Evolutionary conservation across 2,797 vertebrate genomes (phyloP).

Genomic region (Liparis tanakae): DNA sequence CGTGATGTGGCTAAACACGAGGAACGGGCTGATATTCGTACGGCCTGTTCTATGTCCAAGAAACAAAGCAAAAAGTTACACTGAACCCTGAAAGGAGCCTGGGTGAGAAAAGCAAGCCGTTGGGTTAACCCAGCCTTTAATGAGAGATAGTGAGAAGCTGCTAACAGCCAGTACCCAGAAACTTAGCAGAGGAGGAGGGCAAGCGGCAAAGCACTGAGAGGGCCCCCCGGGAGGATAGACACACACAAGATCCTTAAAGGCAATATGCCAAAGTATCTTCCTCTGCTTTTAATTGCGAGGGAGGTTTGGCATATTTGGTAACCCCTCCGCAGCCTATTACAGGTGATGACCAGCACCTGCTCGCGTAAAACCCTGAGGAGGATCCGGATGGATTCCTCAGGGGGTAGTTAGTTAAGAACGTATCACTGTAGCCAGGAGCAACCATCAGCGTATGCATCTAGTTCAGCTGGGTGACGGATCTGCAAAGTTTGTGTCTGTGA

Average conservation of each 20-base stretch:
- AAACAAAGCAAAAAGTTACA: constrained; percentile 62
- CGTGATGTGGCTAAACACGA: constrained; percentile 30
- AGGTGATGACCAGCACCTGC: constrained; percentile 80
- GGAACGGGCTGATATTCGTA: constrained; percentile 31
- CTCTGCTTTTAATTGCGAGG: constrained; percentile 79
- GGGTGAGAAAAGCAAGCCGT: constrained; percentile 68
- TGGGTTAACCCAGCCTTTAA: constrained; percentile 74
- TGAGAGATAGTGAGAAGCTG: constrained; percentile 75
- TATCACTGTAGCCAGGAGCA: constrained; percentile 59
- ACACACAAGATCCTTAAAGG: constrained; percentile 78
- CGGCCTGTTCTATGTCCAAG: constrained; percentile 35
- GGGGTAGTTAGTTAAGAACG: constrained; percentile 73
- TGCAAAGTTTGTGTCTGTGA: constrained; percentile 34
- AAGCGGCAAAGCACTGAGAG: constrained; percentile 73
- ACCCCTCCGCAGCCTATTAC: constrained; percentile 78
- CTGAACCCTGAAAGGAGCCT: constrained; percentile 61
- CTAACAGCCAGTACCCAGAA: constrained; percentile 76
- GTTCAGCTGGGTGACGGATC: constrained; percentile 27
- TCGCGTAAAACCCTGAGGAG: constrained; percentile 39
- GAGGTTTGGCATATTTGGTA: constrained; percentile 76
- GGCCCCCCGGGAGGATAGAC: constrained; percentile 72
- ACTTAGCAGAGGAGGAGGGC: constrained; percentile 67
- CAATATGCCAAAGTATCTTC: constrained; percentile 66
- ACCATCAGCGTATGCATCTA: constrained; percentile 52
- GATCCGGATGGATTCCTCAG: constrained; percentile 67